Evolutionary conservation across 92 coral and sea anemone species (phyloP).

Genomic region (Epizoanthus scotinus): DNA sequence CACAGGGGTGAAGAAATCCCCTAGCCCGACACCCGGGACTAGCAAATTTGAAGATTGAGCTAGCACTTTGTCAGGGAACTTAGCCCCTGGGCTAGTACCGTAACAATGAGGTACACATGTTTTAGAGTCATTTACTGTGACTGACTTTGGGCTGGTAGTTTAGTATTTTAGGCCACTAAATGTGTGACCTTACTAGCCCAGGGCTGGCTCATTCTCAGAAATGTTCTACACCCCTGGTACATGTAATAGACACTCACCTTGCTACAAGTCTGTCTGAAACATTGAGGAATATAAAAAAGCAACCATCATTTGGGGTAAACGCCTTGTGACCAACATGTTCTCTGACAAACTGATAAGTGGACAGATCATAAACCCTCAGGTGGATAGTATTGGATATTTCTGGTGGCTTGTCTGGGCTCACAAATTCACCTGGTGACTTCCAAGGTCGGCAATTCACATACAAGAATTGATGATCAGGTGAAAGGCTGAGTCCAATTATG

Average conservation of each 20-base stretch:
- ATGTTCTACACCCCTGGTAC: no score
- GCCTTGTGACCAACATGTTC: slow-evolving; percentile 81
- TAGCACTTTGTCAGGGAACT: no score
- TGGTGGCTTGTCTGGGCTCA: slow-evolving; percentile 49
- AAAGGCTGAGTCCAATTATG: slow-evolving; percentile 77
- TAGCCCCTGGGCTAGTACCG: no score
- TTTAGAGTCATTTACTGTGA: no score
- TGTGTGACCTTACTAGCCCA: no score
- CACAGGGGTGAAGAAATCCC: no score
- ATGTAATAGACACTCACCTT: slow-evolving; percentile 78
- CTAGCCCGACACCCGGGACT: no score
- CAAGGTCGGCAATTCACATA: slow-evolving; percentile 90
- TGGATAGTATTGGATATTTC: slow-evolving; percentile 72
- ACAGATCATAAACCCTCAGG: slow-evolving; percentile 68
- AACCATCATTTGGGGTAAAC: slow-evolving; percentile 77
- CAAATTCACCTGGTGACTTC: slow-evolving; percentile 36
- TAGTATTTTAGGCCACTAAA: no score
- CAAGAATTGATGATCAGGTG: slow-evolving; percentile 68
- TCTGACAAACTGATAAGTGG: slow-evolving; percentile 59
- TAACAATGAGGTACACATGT: no score
- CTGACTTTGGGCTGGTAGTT: no score
- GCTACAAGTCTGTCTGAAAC: slow-evolving; percentile 76
- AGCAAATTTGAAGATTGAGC: no score
- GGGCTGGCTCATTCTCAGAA: no score
- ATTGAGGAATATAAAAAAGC: slow-evolving; percentile 84